Evolutionary conservation across 2,888 invertebrate species (phyloP).

Genomic region (Leucophenga montana): DNA sequence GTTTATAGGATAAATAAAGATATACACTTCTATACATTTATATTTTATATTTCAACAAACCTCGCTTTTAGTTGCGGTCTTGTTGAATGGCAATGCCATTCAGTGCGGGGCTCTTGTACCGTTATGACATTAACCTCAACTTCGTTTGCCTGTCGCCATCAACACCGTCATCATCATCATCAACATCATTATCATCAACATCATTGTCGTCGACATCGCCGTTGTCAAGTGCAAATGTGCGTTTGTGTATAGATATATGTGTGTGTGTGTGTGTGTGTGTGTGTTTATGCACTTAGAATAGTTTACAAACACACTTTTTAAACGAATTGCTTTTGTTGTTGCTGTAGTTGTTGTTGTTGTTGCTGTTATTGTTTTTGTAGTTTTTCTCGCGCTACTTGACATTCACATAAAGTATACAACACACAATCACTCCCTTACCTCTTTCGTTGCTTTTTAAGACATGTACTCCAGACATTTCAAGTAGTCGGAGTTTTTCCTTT

Average conservation of each 20-base stretch:
- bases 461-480: not conserved
- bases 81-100: no score
- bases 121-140: conserved; percentile 61
- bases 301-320: no score
- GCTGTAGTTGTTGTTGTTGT: not conserved
- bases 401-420: conserved; percentile 50
- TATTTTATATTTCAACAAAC: no score
- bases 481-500: no score
- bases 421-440: conserved; percentile 1
- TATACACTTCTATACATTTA: no score
- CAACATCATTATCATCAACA: no score
- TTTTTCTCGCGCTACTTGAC: conserved; percentile 56
- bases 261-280: conserved; percentile 28
- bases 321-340: no score
- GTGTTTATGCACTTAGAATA: no score
- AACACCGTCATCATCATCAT: no score
- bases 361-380: not conserved
- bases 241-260: not conserved
- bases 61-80: no score
- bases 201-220: not conserved
- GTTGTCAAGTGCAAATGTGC: conserved; percentile 13
- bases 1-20: no score
- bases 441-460: not conserved
- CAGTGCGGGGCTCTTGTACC: conserved; percentile 32
- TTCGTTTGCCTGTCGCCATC: conserved; percentile 3